A percentile compares a stretch with the other conserved stretches of the same genome.
Conservation (phyloP, 1,140 invertebrate genomes). For the Tachypleus tridentatus region DNA sequence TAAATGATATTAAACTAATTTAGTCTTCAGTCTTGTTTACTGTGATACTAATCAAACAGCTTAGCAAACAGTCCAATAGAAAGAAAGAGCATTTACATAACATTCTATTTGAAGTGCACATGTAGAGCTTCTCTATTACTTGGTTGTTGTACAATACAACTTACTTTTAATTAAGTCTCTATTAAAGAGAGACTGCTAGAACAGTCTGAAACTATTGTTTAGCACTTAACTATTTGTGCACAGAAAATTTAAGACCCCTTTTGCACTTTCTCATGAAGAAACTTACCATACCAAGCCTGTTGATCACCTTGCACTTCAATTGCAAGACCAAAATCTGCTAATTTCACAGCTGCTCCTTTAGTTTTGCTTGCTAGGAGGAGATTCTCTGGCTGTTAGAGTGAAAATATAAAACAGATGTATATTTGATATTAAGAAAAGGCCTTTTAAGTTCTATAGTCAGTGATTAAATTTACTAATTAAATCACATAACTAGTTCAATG, state of each 20-base stretch:
- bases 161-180: not conserved
- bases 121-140: too few relatives aligned
- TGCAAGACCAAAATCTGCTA: constrained; percentile 98
- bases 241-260: too few relatives aligned
- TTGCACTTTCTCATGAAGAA: not conserved
- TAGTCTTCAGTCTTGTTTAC: too few relatives aligned
- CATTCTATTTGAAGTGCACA: too few relatives aligned
- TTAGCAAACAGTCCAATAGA: too few relatives aligned
- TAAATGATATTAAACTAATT: too few relatives aligned
- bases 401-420: constrained; percentile 27
- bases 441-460: too few relatives aligned
- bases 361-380: constrained; percentile 96
- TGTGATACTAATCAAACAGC: too few relatives aligned
- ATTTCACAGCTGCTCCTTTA: constrained; percentile 97
- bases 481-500: not conserved
- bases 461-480: not conserved
- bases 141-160: not conserved
- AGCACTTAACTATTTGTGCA: too few relatives aligned
- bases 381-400: constrained; percentile 76
- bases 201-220: too few relatives aligned
- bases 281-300: constrained; percentile 97
- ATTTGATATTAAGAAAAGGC: too few relatives aligned
- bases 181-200: not conserved
- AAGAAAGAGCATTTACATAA: too few relatives aligned
- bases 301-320: constrained; percentile 99